Base-by-base conservation (phyloP, 2,797 vertebrate genomes). In the Rallus crepitans region DNA sequence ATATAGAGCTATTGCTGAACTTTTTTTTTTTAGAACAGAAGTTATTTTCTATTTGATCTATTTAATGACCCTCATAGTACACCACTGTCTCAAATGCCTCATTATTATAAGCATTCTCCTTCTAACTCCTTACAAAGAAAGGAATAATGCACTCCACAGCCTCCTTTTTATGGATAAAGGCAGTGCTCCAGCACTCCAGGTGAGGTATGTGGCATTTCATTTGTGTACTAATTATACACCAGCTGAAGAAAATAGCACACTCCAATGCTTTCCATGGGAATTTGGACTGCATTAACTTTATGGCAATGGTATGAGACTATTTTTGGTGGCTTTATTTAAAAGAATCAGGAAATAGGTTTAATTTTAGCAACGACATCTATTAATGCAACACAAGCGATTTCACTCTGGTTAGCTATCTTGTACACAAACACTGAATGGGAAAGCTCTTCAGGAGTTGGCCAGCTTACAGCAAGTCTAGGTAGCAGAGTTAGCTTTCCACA, bases 311-410 rank as follows among this genome's bases (percentile, higher is more conserved):
- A 78, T 69, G 40, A 85, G 89, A 94, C 91, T 97, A 97, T 96
- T 97, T 97, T 96, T 97, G 77, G 91, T 96, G 97, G 63, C 15
- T 93, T 87, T 94, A 70, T 77, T 94, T 90, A 91, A 93, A 97
- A 94, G 77, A 94, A 96, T 97, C 79, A 94, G 95, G 91, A 97
- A 97, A 93, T 88, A 25, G 87, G 53, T 96, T 97, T 96, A 45
- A 83, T 88, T 97, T 96, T 96, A 97, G 84, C 94, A 94, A 90
- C 37, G 17, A 90, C 31, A 28, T 95, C 94, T 96, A 82, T 87
- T 95, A 96, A 89, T 92, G 80, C 90, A 95, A 94, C 95, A 94
- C 73, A 94, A 82, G 39, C 59, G 56, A 84, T 52, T 92, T 89
- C 61, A 71, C 48, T 96, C 95, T 64, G 48, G 65, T 96, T 90